Base-by-base conservation (phyloP, 2,888 invertebrate genomes). In the Sarcophaga rosellei region DNA sequence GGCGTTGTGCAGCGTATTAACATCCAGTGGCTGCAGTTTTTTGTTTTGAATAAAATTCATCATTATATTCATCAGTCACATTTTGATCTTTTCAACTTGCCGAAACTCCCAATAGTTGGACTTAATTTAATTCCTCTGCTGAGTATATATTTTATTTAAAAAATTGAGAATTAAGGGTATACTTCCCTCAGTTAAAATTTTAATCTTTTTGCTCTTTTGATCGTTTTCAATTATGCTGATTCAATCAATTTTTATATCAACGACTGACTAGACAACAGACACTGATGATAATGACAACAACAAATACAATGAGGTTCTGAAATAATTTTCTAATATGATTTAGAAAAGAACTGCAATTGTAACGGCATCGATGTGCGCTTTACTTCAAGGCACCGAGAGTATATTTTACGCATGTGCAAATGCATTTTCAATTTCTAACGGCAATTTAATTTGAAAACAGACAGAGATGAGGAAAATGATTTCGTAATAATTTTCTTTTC, bases 331-430 rank as follows among this genome's bases (percentile, higher is more conserved):
- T 53, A 53, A 53, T 53, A 17, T n/a, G n/a, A 53, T 53, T 53
- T 4, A 53, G 1, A 35, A 35, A 35, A 35, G 35, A 17, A 5
- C 53, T 15, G 53, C 53, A 12, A 53, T 53, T 53, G 15, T 53
- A 17, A 15, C 12, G 12, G 53, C 17, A 15, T 53, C 15, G 17
- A 3, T 53, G 53, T 53, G 53, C 17, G 17, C 17, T 25, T 69
- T 47, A 35, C 57, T 62, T 23, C 35, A 45, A 45, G 57, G n/a
- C 25, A 45, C 10, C 3, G n/a, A n/a, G 25, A 75, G 59, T 63
- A 66, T 53, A 63, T 66, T 82, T 62, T 79, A 79, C 82, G 85
- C 82, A 86, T 86, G 85, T 73, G 82, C 72, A 82, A 76, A 59
- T 82, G 82, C 57, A 78, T 82, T 79, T 85, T 53, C 57, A 57